Base-by-base conservation (phyloP, 1,140 invertebrate species). In the Lasaia peninsularis region DNA sequence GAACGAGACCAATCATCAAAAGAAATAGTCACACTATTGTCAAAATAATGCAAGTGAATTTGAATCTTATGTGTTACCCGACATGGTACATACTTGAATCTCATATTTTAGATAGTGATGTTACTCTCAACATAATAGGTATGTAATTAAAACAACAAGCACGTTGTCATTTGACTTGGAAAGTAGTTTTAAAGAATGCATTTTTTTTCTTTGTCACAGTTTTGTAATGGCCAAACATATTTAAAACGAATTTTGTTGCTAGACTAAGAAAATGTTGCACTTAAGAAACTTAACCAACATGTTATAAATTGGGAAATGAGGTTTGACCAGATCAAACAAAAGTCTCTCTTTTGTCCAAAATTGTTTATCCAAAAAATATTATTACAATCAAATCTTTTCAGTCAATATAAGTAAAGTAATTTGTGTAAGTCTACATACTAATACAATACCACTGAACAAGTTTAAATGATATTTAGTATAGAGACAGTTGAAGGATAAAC, bases 151-250 rank as follows among this genome's bases (percentile, higher is more conserved):
- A 67, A 84, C 75, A 62, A 63, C 67, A 51, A 62, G 66, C 76
- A 80, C 79, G 81, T 79, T 75, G 71, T 70, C 67, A 86, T 86
- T 84, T 78, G 80, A 86, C 76, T 86, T 84, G 76, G 78, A 78
- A 83, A 86, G 58, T 58, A 77, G 78, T 62, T 62, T 37, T 51
- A 60, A 77, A 76, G 77, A 83, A 83, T 86, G 68, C 61, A 51
- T 56, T 68, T 68, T 73, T 75, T 84, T 65, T 60, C 69, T 63
- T 80, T 79, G 78, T 73, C 67, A 35, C 44, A 68, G 58, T 82
- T 75, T 80, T 60, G 79, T 67, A 75, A 82, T 63, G 44, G 20
- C 3, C 18, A 52, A 37, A 54, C 34, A 18, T 53, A 20, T 53
- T 21, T 16, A 16, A 5, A 33, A 20, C 21, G 7, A 52, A 14